phyloP scores from a whole-genome alignment of 2,888 invertebrate species.

The Drosophila mayaguana region DNA sequence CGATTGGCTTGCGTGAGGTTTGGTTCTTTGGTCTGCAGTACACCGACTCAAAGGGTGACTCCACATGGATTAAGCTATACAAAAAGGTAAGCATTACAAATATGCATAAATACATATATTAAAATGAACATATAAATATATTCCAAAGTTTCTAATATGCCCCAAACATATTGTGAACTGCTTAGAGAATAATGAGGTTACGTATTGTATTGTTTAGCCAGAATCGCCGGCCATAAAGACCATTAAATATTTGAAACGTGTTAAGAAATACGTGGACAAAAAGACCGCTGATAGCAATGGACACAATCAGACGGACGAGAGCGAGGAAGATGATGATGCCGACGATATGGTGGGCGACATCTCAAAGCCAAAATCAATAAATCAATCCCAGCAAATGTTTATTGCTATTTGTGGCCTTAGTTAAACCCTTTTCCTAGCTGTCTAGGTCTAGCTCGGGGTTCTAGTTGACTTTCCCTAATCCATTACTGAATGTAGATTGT shows the following conservation, averaged over 20 bases:
- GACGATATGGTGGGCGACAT: slow-evolving; percentile 89
- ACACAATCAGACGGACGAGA: slow-evolving; percentile 72
- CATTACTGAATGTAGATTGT: background rate
- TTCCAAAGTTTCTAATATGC: background rate
- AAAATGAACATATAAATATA: background rate
- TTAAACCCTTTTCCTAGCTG: background rate
- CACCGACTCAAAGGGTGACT: slow-evolving; percentile 98
- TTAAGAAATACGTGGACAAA: slow-evolving; percentile 85
- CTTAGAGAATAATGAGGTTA: slow-evolving; percentile 12
- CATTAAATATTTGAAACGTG: slow-evolving; percentile 84
- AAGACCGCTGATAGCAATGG: slow-evolving; percentile 81
- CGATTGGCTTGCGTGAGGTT: slow-evolving; percentile 98
- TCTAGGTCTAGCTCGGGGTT: background rate
- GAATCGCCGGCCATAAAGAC: slow-evolving; percentile 84
- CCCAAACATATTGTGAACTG: background rate
- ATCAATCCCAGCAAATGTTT: background rate
- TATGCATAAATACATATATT: background rate
- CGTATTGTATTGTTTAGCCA: slow-evolving; percentile 69
- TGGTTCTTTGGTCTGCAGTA: slow-evolving; percentile 99
- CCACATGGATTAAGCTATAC: slow-evolving; percentile 99
- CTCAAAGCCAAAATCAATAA: background rate
- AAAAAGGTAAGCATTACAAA: slow-evolving; percentile 95
- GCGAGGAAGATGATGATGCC: slow-evolving; percentile 88
- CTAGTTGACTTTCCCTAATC: background rate
- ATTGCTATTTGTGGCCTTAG: slow-evolving; percentile 4